These are phyloP conservation scores for Apodemia zela DNA, from an alignment of 2,888 invertebrate genomes.

Conservation along the genomic window DNA sequence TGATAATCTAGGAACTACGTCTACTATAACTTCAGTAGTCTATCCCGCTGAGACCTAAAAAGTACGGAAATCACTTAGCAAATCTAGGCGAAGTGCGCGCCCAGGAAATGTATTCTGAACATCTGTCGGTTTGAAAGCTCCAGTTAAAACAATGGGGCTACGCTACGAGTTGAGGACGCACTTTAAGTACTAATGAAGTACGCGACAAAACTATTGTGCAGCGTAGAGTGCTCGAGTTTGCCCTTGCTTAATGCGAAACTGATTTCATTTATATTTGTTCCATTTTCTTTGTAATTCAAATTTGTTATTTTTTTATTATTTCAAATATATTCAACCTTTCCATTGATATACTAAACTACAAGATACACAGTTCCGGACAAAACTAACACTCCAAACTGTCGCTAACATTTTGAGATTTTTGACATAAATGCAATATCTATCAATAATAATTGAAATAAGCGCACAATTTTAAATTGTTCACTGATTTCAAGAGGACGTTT, in stretches of 20 bases:
- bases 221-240: neutral
- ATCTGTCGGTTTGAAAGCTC: slow-evolving; percentile 12
- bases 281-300: neutral
- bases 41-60: neutral
- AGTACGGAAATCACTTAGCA: slow-evolving; percentile 2
- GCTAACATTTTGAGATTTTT: too few species aligned
- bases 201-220: slow-evolving; percentile 12
- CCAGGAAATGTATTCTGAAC: slow-evolving; percentile 11
- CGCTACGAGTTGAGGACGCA: slow-evolving; percentile 6
- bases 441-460: too few species aligned
- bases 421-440: too few species aligned
- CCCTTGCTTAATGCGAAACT: neutral
- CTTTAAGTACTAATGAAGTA: slow-evolving; percentile 15
- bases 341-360: too few species aligned
- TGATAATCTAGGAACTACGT: neutral
- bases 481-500: too few species aligned
- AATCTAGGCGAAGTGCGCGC: neutral
- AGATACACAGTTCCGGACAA: too few species aligned
- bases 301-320: neutral
- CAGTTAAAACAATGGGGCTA: slow-evolving; percentile 2
- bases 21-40: neutral
- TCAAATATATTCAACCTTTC: too few species aligned
- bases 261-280: neutral
- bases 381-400: too few species aligned
- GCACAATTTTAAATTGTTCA: too few species aligned